A percentile compares a stretch with the other conserved stretches of the same genome.
Evolutionary conservation across 1,140 invertebrate species (phyloP).

Genomic region (Drosophila micromelanica): DNA sequence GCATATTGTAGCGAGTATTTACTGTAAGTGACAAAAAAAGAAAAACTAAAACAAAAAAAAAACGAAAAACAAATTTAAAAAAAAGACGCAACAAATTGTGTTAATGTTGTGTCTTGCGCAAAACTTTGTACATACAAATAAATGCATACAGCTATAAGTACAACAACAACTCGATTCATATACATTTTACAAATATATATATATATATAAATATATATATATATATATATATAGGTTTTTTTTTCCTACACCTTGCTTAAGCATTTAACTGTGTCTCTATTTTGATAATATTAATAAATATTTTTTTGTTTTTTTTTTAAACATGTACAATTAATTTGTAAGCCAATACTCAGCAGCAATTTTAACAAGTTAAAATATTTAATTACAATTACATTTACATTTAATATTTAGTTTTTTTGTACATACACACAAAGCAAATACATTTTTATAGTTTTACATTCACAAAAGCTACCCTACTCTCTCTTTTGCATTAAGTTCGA

Average conservation of each 20-base stretch:
- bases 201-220: neutral
- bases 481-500: conserved; percentile 2
- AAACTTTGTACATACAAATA: conserved; percentile 16
- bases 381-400: conserved; percentile 4
- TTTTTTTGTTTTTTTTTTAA: conserved; percentile 17
- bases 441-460: conserved; percentile 7
- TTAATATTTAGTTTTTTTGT: conserved; percentile 37
- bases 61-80: neutral
- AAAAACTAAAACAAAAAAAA: neutral
- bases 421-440: conserved; percentile 17
- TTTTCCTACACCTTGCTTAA: neutral
- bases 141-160: neutral
- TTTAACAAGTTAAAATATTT: neutral
- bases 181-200: conserved; percentile 5
- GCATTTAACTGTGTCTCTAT: neutral
- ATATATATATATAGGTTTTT: too few relatives aligned
- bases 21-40: conserved; percentile 9
- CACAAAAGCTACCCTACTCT: neutral
- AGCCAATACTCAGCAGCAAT: conserved; percentile 38
- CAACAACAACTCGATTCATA: conserved; percentile 13
- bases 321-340: conserved; percentile 31
- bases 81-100: conserved; percentile 12
- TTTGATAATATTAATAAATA: neutral
- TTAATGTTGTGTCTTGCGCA: conserved; percentile 2
- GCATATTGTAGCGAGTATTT: conserved; percentile 44